phyloP scores from a whole-genome alignment of 2,797 vertebrate species.

The Myotis pilosus region DNA sequence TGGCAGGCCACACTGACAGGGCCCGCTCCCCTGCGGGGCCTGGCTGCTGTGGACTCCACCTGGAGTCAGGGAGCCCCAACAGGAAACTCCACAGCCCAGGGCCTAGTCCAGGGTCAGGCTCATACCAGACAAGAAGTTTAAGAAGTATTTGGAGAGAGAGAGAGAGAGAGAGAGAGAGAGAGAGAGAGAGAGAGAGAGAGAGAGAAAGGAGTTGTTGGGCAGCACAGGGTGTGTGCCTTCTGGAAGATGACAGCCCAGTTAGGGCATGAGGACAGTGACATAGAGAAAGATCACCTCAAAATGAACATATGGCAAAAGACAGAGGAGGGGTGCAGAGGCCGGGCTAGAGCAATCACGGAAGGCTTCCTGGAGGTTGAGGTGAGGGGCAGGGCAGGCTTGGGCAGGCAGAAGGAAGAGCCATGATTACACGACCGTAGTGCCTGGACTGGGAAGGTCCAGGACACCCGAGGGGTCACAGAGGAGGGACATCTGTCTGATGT shows the following conservation, averaged over 20 bases:
- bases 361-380: neutral
- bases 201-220: neutral
- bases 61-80: neutral
- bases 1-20: neutral
- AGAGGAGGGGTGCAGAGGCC: neutral
- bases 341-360: neutral
- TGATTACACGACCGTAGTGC: fast-evolving
- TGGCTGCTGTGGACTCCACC: neutral
- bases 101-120: neutral
- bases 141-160: neutral
- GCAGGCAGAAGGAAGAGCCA: neutral
- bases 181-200: neutral
- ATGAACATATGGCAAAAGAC: neutral
- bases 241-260: neutral
- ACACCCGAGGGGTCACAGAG: neutral
- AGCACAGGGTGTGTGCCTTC: neutral
- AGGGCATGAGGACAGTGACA: neutral
- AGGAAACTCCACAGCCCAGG: neutral
- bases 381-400: neutral
- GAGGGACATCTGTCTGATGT: neutral
- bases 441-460: fast-evolving
- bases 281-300: neutral
- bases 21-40: neutral
- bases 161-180: neutral
- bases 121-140: neutral